Percentiles rank a stretch among this genome's conserved stretches.
Conservation (phyloP, 1,140 invertebrate genomes). For the Homarus americanus region DNA sequence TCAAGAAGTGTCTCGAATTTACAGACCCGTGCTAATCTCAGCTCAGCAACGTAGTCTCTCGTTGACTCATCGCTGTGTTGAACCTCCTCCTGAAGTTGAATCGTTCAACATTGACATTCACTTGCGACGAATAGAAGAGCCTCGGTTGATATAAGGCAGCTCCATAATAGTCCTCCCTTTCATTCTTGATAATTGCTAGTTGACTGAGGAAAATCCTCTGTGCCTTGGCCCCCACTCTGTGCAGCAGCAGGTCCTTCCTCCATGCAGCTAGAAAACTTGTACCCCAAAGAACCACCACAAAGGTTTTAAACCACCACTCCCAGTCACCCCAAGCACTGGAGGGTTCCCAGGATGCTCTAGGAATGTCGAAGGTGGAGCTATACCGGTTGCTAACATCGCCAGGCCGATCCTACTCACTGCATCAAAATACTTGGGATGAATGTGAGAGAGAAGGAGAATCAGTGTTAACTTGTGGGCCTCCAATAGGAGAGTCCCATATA, state of each 20-base stretch:
- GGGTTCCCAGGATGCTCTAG: background rate
- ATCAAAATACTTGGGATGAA: background rate
- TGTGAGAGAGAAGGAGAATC: background rate
- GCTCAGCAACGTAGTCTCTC: background rate
- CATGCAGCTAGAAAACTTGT: background rate
- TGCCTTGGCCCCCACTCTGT: background rate
- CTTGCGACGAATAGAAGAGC: constrained; percentile 5
- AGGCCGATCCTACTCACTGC: background rate
- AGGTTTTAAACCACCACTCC: background rate
- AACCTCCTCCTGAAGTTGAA: background rate
- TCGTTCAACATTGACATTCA: background rate
- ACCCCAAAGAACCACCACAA: background rate
- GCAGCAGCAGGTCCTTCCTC: constrained; percentile 2
- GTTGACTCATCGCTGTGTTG: background rate
- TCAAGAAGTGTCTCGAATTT: background rate
- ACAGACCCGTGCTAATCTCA: background rate
- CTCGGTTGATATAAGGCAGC: background rate
- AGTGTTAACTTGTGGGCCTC: too few species aligned
- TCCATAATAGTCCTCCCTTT: constrained; percentile 5
- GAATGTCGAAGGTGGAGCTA: background rate
- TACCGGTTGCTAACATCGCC: background rate
- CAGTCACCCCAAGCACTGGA: background rate
- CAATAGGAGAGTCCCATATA: too few species aligned
- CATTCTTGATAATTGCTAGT: background rate
- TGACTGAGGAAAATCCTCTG: background rate